These are phyloP conservation scores for Allophyes oxyacanthae DNA, from an alignment of 2,888 invertebrate genomes.

Conservation along the genomic window DNA sequence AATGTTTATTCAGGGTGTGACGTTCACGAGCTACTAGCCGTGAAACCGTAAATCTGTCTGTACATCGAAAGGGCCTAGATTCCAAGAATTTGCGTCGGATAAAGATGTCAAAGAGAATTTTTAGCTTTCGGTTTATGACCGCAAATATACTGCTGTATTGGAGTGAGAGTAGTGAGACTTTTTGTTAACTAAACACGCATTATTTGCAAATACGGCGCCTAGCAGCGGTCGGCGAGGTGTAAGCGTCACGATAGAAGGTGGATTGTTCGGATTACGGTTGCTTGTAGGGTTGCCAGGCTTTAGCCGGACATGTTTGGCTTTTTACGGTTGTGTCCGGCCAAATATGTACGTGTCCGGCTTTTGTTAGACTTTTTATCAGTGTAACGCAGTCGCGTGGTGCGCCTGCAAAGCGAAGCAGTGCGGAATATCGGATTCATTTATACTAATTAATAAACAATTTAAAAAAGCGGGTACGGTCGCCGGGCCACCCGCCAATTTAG, in stretches of 20 bases:
- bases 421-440: too few species aligned
- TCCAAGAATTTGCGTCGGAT: slow-evolving; percentile 1
- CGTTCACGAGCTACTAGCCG: slow-evolving; percentile 33
- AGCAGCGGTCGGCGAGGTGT: slow-evolving; percentile 6
- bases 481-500: too few species aligned
- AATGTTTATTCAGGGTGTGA: slow-evolving; percentile 44
- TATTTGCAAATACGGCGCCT: neutral
- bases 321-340: too few species aligned
- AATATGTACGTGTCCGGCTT: too few species aligned
- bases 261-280: too few species aligned
- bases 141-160: neutral
- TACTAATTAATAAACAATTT: too few species aligned
- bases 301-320: too few species aligned
- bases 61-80: slow-evolving; percentile 2
- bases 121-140: neutral
- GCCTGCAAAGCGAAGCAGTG: too few species aligned
- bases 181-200: slow-evolving; percentile 18
- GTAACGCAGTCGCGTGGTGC: too few species aligned
- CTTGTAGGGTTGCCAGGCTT: too few species aligned
- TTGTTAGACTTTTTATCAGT: too few species aligned
- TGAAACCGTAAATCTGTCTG: slow-evolving; percentile 12
- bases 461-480: too few species aligned
- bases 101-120: neutral
- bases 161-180: neutral
- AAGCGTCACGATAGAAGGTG: neutral